Conservation (phyloP, 2,797 vertebrate species). For the Poeciliopsis infans region DNA sequence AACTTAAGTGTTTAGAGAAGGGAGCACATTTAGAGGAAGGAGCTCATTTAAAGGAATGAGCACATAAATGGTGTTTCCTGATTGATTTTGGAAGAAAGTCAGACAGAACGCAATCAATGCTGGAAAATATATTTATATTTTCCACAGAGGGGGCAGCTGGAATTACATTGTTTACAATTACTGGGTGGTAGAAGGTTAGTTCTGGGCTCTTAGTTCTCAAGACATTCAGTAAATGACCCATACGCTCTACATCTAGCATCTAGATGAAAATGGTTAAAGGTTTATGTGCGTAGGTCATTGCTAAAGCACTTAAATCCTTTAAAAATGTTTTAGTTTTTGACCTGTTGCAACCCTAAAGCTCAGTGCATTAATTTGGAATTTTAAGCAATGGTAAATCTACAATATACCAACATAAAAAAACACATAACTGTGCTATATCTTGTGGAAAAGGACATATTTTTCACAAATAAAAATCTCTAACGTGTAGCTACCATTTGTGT, state of each 20-base stretch:
- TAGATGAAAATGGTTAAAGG: background rate
- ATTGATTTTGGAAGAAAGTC: constrained; percentile 56
- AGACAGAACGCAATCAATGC: constrained; percentile 41
- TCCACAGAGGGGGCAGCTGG: constrained; percentile 5
- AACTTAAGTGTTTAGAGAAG: constrained; percentile 11
- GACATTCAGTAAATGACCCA: constrained; percentile 28
- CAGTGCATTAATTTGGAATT: background rate
- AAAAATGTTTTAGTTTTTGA: background rate
- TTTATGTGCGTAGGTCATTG: background rate
- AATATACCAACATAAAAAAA: background rate
- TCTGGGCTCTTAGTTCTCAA: constrained; percentile 36
- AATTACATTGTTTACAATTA: constrained; percentile 54
- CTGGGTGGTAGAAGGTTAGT: constrained; percentile 54
- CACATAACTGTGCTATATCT: background rate
- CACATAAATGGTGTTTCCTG: constrained; percentile 20
- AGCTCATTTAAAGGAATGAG: constrained; percentile 30
- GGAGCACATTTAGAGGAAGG: background rate
- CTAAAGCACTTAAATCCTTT: background rate
- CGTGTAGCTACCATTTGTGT: background rate
- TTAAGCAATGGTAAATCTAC: background rate
- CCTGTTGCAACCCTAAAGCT: background rate
- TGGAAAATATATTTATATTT: constrained; percentile 4
- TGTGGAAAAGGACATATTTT: background rate
- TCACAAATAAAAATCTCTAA: background rate
- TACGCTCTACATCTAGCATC: constrained; percentile 26